Evolutionary conservation across 2,888 invertebrate species (phyloP).

Genomic region (Agrotis segetum): DNA sequence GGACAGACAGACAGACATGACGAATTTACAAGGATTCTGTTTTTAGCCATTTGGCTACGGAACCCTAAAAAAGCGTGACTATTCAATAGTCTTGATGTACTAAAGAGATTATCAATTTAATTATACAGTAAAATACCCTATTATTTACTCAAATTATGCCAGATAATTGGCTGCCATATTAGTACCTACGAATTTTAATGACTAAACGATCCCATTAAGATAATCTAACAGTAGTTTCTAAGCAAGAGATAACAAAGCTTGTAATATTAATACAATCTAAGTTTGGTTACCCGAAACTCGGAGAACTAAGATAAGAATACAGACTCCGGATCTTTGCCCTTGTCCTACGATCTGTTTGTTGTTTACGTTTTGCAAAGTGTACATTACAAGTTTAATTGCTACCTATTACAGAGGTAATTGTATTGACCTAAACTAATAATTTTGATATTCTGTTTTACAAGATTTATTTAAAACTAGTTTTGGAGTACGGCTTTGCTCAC

Average conservation of each 20-base stretch:
- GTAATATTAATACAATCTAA: conserved; percentile 23
- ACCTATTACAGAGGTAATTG: background rate
- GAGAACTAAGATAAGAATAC: conserved; percentile 28
- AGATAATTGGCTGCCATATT: too few species aligned
- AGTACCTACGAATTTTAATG: background rate
- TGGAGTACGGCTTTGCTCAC: too few species aligned
- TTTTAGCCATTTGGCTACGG: too few species aligned
- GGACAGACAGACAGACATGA: too few species aligned
- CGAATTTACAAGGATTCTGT: too few species aligned
- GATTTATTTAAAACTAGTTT: conserved; percentile 1
- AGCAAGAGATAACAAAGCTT: conserved; percentile 13
- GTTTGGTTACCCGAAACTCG: conserved; percentile 16
- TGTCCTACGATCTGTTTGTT: background rate
- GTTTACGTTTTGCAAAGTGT: conserved; percentile 21
- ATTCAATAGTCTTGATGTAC: too few species aligned
- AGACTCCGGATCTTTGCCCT: background rate
- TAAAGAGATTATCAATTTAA: too few species aligned
- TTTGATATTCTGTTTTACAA: conserved; percentile 1
- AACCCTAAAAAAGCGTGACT: too few species aligned
- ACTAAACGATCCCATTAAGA: background rate
- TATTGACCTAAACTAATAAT: conserved; percentile 25
- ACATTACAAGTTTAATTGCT: conserved; percentile 37
- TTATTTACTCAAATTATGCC: too few species aligned
- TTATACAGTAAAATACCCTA: too few species aligned
- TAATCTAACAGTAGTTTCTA: background rate